These are phyloP conservation scores for Astyanax mexicanus DNA, from an alignment of 2,797 vertebrate species.

Conservation along the genomic window DNA sequence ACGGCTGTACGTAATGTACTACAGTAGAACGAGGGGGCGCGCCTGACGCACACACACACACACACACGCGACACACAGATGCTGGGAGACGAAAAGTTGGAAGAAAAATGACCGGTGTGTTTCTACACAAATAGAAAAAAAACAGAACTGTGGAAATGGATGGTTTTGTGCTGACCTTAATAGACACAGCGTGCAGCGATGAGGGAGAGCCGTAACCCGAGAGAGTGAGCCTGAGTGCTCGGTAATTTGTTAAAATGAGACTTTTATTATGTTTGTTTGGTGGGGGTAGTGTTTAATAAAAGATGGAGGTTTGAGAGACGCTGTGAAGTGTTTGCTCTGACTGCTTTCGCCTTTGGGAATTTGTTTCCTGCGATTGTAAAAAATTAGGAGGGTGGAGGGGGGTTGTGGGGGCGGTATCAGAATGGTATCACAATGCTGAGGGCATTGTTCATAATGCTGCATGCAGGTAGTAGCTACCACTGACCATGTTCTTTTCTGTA, in stretches of 20 bases:
- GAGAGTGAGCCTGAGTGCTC: conserved; percentile 47
- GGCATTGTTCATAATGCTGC: conserved; percentile 4
- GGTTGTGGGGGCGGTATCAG: too few species aligned
- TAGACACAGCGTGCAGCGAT: background rate
- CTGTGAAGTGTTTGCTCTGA: background rate
- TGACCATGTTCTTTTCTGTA: background rate
- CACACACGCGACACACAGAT: too few species aligned
- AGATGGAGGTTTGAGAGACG: conserved; percentile 50
- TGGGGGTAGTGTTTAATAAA: conserved; percentile 69
- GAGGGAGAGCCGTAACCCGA: background rate
- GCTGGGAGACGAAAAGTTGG: conserved; percentile 4
- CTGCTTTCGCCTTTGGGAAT: background rate
- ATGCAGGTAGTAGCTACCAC: background rate
- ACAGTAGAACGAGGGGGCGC: background rate
- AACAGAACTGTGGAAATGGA: conserved; percentile 62
- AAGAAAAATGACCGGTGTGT: conserved; percentile 67
- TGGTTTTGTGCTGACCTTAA: conserved; percentile 53
- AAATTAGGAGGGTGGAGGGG: background rate
- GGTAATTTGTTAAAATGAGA: conserved; percentile 74
- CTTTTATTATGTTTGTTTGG: conserved; percentile 71
- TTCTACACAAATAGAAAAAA: conserved; percentile 68
- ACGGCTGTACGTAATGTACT: background rate
- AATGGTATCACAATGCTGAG: background rate
- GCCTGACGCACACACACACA: background rate
- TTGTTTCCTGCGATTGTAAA: background rate